phyloP scores from a whole-genome alignment of 2,888 invertebrate species.

The Leptopilina syphax region DNA sequence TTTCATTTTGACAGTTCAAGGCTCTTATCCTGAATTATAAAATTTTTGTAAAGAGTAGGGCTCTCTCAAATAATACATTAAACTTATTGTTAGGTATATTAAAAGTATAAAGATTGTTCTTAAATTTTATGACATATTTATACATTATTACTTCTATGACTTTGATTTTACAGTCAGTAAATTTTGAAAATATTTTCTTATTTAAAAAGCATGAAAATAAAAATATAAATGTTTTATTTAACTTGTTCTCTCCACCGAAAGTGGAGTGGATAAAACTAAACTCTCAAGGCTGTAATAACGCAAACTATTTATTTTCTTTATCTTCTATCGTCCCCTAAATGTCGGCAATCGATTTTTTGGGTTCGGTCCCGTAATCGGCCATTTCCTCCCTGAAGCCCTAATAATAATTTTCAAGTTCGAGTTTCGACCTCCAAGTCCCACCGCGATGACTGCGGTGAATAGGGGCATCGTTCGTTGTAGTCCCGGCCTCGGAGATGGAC shows the following conservation, averaged over 20 bases:
- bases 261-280: slow-evolving; percentile 11
- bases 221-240: background rate
- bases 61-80: background rate
- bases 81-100: too few relatives aligned
- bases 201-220: too few relatives aligned
- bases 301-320: slow-evolving; percentile 39
- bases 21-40: slow-evolving; percentile 2
- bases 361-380: slow-evolving; percentile 29
- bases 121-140: too few relatives aligned
- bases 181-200: too few relatives aligned
- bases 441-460: slow-evolving; percentile 56
- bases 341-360: slow-evolving; percentile 37
- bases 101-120: too few relatives aligned
- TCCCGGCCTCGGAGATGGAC: slow-evolving; percentile 59
- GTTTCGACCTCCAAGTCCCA: slow-evolving; percentile 34
- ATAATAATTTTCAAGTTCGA: slow-evolving; percentile 41
- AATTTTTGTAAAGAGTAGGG: background rate
- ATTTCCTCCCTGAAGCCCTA: slow-evolving; percentile 38
- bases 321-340: slow-evolving; percentile 28
- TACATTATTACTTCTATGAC: too few relatives aligned
- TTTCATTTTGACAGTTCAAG: slow-evolving; percentile 32
- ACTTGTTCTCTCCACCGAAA: background rate
- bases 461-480: slow-evolving; percentile 64
- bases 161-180: too few relatives aligned
- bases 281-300: slow-evolving; percentile 27